Evolutionary conservation across 2,888 invertebrate genomes (phyloP).

Genomic region (Chorisops tibialis): DNA sequence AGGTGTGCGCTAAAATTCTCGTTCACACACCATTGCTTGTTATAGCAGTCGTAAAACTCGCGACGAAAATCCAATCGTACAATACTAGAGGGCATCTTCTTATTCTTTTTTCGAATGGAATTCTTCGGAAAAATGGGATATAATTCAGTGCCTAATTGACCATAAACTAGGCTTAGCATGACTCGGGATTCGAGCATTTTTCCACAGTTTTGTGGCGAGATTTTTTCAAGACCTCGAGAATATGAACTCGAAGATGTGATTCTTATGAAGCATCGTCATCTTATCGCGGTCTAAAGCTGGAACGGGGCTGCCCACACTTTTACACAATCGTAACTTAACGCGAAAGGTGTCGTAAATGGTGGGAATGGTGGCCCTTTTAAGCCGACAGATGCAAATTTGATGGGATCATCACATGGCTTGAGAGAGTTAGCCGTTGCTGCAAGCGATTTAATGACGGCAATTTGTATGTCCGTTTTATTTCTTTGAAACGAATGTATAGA

Average conservation of each 20-base stretch:
- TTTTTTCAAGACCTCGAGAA: background rate
- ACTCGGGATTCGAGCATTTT: background rate
- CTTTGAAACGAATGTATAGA: no score
- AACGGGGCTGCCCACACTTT: no score
- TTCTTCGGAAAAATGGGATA: slow-evolving; percentile 3
- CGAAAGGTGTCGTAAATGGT: slow-evolving; percentile 11
- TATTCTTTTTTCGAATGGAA: background rate
- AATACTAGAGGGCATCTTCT: background rate
- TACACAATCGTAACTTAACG: background rate
- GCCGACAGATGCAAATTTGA: slow-evolving; percentile 32
- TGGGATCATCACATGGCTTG: slow-evolving; percentile 23
- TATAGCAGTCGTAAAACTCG: background rate
- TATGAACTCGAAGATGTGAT: background rate
- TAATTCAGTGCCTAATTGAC: slow-evolving; percentile 28
- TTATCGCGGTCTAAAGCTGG: no score
- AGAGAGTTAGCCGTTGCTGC: background rate
- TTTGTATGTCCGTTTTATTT: no score
- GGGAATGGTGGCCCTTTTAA: slow-evolving; percentile 19
- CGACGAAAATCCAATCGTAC: background rate
- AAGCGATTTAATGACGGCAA: no score
- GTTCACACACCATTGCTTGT: slow-evolving; percentile 13
- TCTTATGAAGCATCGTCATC: background rate
- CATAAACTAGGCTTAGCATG: slow-evolving; percentile 31
- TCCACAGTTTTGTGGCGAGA: background rate
- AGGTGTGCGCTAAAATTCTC: background rate